These are phyloP conservation scores for Paracyclopina nana DNA, from an alignment of 1,140 invertebrate genomes.

Conservation along the genomic window DNA sequence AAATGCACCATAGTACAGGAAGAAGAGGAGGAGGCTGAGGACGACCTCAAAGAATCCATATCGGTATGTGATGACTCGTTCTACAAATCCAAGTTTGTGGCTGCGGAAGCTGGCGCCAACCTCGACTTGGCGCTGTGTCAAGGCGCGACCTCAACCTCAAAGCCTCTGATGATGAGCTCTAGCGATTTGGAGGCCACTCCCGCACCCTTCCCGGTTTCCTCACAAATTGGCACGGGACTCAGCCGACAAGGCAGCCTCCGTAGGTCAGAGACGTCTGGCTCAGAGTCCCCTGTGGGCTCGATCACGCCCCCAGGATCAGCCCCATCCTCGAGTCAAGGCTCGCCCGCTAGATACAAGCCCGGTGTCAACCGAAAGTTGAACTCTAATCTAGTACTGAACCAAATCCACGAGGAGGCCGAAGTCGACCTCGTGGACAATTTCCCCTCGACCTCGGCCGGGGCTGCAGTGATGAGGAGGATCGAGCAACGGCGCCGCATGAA, in stretches of 20 bases:
- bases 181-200: too few species aligned
- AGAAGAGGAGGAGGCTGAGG: constrained; percentile 55
- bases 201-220: constrained; percentile 14
- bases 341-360: constrained; percentile 2
- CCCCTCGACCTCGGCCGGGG: background rate
- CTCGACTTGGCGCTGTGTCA: constrained; percentile 5
- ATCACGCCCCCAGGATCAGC: background rate
- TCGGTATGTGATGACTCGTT: too few species aligned
- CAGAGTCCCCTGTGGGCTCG: background rate
- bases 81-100: too few species aligned
- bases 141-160: background rate
- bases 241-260: constrained; percentile 15
- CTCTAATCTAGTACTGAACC: constrained; percentile 9
- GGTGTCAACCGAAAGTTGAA: background rate
- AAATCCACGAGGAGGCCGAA: constrained; percentile 15
- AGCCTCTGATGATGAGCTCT: constrained; percentile 11
- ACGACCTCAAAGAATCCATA: too few species aligned
- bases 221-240: constrained; percentile 16
- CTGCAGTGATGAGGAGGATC: constrained; percentile 24
- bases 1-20: constrained; percentile 74
- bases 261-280: background rate
- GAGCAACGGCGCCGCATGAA: constrained; percentile 36
- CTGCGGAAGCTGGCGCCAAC: background rate
- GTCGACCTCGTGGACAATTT: background rate
- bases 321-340: background rate